A percentile compares a stretch with the other conserved stretches of the same genome.
phyloP scores from a whole-genome alignment of 2,888 invertebrate species.

The Torymus tubicola region DNA sequence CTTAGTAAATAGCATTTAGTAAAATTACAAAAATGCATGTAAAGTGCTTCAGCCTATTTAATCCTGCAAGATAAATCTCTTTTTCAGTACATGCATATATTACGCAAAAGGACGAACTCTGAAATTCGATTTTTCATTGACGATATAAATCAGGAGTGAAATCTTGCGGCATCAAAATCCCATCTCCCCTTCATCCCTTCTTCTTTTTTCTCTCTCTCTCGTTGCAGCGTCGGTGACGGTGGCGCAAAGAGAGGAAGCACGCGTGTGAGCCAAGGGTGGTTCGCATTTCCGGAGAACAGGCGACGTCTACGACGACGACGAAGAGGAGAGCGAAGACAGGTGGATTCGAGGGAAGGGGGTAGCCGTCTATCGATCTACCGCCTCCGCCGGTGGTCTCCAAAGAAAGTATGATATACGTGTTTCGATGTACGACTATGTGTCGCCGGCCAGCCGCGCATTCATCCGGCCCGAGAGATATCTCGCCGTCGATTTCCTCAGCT shows the following conservation, averaged over 20 bases:
- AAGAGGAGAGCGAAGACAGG: not conserved
- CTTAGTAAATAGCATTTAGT: too few species aligned
- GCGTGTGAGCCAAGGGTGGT: not conserved
- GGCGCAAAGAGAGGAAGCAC: conserved; percentile 3
- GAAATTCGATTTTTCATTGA: conserved; percentile 23
- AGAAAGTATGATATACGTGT: conserved; percentile 55
- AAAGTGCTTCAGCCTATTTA: too few species aligned
- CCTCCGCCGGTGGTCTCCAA: conserved; percentile 28
- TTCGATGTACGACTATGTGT: conserved; percentile 49
- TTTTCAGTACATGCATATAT: too few species aligned
- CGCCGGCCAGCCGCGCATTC: conserved; percentile 20
- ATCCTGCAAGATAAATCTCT: too few species aligned
- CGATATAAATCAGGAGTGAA: conserved; percentile 32
- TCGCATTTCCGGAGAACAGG: conserved; percentile 35
- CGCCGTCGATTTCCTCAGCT: conserved; percentile 13
- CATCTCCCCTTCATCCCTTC: not conserved
- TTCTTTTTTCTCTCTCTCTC: not conserved
- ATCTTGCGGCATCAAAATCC: conserved; percentile 23
- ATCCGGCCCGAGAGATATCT: conserved; percentile 52
- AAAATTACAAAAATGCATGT: too few species aligned
- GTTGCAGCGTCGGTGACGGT: not conserved
- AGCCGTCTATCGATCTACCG: conserved; percentile 24
- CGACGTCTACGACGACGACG: too few species aligned
- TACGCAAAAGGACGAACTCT: too few species aligned
- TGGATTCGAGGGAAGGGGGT: not conserved